These are phyloP conservation scores for Ephestia elutella DNA, from an alignment of 1,140 invertebrate genomes.

Conservation along the genomic window DNA sequence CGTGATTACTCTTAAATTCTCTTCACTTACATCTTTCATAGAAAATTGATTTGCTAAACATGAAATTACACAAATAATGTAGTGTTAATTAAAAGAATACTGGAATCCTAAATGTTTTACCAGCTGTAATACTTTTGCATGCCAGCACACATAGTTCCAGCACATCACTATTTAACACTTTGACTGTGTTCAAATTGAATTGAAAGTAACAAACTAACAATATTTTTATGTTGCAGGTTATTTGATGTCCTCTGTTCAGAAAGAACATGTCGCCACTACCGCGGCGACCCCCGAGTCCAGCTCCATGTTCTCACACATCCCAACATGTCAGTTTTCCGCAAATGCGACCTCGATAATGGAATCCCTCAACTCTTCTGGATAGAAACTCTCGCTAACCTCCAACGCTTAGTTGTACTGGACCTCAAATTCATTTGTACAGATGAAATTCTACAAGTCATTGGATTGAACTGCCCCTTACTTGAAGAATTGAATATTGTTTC, in stretches of 20 bases:
- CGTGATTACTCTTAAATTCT: too few relatives aligned
- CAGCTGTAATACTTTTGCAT: too few relatives aligned
- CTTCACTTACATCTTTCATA: too few relatives aligned
- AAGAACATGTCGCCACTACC: conserved; percentile 54
- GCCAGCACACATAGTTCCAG: too few relatives aligned
- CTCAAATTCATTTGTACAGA: conserved; percentile 74
- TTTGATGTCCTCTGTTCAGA: conserved; percentile 70
- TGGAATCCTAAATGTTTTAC: too few relatives aligned
- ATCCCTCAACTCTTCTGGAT: conserved; percentile 66
- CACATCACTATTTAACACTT: too few relatives aligned
- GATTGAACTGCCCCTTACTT: conserved; percentile 59
- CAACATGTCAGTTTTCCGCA: conserved; percentile 62
- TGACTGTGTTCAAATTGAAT: neutral
- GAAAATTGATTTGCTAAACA: too few relatives aligned
- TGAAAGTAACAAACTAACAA: too few relatives aligned
- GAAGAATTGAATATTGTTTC: conserved; percentile 75
- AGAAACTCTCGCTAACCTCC: conserved; percentile 51
- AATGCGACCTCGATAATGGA: conserved; percentile 61
- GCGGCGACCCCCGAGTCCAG: conserved; percentile 59
- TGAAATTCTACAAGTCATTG: conserved; percentile 72
- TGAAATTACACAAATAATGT: too few relatives aligned
- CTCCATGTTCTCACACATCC: conserved; percentile 63
- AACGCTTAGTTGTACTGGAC: conserved; percentile 62
- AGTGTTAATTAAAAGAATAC: too few relatives aligned
- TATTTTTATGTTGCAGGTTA: conserved; percentile 54